These are phyloP conservation scores for Pardalotus punctatus DNA, from an alignment of 2,113 vertebrate species.

Conservation along the genomic window DNA sequence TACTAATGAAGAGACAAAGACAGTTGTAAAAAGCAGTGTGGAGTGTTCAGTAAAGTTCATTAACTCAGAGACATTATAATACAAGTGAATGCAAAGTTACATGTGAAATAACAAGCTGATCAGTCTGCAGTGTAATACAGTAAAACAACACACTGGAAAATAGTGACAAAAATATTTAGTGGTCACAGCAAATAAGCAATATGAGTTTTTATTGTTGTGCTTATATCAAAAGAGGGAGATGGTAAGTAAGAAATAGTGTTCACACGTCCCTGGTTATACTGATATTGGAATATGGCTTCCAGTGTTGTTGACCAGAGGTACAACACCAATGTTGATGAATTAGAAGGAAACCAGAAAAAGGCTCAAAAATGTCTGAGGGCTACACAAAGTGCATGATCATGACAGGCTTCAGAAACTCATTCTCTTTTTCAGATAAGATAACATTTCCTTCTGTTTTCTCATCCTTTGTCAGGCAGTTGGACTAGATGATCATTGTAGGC, in stretches of 20 bases:
- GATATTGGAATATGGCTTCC: neutral
- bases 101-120: neutral
- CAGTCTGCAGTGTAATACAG: neutral
- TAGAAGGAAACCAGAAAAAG: neutral
- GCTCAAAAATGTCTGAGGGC: neutral
- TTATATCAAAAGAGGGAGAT: neutral
- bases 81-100: neutral
- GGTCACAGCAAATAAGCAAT: neutral
- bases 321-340: neutral
- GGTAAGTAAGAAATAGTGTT: neutral
- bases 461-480: neutral
- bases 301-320: neutral
- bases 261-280: neutral
- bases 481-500: neutral
- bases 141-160: neutral
- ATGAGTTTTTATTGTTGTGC: neutral
- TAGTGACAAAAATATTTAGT: neutral
- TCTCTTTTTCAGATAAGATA: neutral
- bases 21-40: neutral
- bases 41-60: neutral
- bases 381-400: neutral
- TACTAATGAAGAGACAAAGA: neutral
- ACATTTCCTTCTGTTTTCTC: neutral
- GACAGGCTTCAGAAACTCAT: neutral
- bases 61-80: neutral